A percentile compares a stretch with the other conserved stretches of the same genome.
These are phyloP conservation scores for Platycheirus rosarum DNA, from an alignment of 2,888 invertebrate genomes.

Conservation along the genomic window DNA sequence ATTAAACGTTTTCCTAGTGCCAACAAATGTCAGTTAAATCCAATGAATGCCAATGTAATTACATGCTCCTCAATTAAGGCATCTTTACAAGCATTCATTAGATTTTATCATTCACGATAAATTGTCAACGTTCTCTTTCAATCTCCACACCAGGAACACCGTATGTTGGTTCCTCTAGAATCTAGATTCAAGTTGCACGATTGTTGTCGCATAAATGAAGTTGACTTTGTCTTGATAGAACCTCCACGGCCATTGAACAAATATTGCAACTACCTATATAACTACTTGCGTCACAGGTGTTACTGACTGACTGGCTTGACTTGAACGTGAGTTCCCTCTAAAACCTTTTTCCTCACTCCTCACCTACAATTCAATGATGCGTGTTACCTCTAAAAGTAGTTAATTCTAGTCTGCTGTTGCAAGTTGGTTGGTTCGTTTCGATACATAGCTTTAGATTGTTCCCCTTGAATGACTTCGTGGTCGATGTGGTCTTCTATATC, in stretches of 20 bases:
- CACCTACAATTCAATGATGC: conserved; percentile 31
- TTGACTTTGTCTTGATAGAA: conserved; percentile 42
- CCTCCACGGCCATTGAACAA: conserved; percentile 53
- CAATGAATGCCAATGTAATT: conserved; percentile 72
- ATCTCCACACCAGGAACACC: conserved; percentile 33
- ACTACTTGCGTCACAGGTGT: conserved; percentile 58
- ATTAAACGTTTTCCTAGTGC: conserved; percentile 55
- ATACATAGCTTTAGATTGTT: conserved; percentile 37
- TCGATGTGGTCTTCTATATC: conserved; percentile 41
- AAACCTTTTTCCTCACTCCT: background rate
- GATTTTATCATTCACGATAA: conserved; percentile 72
- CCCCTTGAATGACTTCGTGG: conserved; percentile 53
- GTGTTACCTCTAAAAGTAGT: conserved; percentile 41
- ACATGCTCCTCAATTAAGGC: conserved; percentile 67
- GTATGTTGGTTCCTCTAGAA: background rate
- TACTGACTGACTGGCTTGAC: conserved; percentile 25
- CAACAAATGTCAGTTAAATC: conserved; percentile 71
- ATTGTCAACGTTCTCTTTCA: conserved; percentile 68
- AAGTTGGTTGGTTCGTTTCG: background rate
- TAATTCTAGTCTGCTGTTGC: conserved; percentile 23
- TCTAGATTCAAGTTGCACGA: conserved; percentile 38
- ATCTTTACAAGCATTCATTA: conserved; percentile 71
- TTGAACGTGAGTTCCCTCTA: conserved; percentile 1
- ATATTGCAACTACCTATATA: conserved; percentile 36
- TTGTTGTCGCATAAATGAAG: conserved; percentile 20